Evolutionary conservation across 2,888 invertebrate species (phyloP).

Genomic region (Melitaea athalia): DNA sequence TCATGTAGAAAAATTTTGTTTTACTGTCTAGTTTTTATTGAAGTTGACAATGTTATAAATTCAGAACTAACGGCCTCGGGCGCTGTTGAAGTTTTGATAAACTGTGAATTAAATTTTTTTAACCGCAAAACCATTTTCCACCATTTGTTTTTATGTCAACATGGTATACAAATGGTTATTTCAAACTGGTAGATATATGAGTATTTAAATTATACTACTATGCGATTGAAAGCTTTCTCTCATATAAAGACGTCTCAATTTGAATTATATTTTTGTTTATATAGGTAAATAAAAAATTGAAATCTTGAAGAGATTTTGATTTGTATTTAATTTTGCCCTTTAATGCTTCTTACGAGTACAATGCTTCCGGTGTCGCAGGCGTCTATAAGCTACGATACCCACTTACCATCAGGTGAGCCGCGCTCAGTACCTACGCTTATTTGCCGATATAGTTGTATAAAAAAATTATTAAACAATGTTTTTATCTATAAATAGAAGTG

Average conservation of each 20-base stretch:
- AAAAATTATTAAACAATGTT: too few relatives aligned
- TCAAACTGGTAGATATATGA: neutral
- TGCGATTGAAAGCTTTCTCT: neutral
- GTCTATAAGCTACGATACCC: too few relatives aligned
- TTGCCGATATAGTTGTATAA: too few relatives aligned
- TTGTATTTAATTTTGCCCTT: neutral
- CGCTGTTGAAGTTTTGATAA: conserved; percentile 11
- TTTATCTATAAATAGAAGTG: too few relatives aligned
- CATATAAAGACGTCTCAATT: neutral
- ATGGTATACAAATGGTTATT: neutral
- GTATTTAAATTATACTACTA: too few relatives aligned
- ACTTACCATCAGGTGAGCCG: too few relatives aligned
- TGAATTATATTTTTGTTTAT: neutral
- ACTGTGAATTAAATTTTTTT: conserved; percentile 1
- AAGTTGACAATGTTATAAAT: conserved; percentile 19
- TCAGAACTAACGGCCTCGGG: conserved; percentile 15
- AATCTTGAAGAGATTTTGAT: neutral
- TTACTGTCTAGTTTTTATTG: conserved; percentile 16
- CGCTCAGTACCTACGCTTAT: too few relatives aligned
- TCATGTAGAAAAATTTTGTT: conserved; percentile 14
- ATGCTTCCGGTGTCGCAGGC: too few relatives aligned
- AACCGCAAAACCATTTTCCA: neutral
- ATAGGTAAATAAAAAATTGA: too few relatives aligned
- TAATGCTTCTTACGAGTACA: too few relatives aligned
- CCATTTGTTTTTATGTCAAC: neutral